These are phyloP conservation scores for Eulemur mongoz DNA, from an alignment of 2,797 vertebrate species.

Conservation along the genomic window DNA sequence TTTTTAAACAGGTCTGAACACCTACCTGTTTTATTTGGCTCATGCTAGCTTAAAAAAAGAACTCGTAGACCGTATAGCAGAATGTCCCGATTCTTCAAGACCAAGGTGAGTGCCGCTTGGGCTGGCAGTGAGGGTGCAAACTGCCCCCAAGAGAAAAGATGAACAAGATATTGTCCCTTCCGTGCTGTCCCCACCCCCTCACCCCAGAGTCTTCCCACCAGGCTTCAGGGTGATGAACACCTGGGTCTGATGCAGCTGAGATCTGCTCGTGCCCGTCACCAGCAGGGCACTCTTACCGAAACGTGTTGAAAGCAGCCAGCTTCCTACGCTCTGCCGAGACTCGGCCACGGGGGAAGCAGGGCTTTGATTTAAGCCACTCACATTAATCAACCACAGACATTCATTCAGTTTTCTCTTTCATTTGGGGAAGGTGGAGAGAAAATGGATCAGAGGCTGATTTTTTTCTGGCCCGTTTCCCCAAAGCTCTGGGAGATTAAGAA, in stretches of 20 bases:
- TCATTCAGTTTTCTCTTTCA: conserved; percentile 49
- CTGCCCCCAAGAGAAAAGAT: conserved; percentile 74
- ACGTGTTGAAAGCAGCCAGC: neutral
- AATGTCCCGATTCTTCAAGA: conserved; percentile 79
- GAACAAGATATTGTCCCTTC: conserved; percentile 53
- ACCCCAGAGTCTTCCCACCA: conserved; percentile 20
- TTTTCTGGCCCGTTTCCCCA: conserved; percentile 56
- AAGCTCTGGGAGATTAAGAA: conserved; percentile 71
- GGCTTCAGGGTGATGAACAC: conserved; percentile 58
- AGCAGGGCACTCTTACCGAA: neutral
- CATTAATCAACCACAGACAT: conserved; percentile 14
- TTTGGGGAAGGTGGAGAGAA: conserved; percentile 34
- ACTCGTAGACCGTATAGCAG: conserved; percentile 81
- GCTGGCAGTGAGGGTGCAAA: neutral
- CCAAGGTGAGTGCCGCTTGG: conserved; percentile 76
- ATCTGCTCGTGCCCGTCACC: neutral
- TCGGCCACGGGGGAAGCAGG: neutral
- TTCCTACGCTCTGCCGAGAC: neutral
- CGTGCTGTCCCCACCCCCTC: neutral
- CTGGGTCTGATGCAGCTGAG: conserved; percentile 45
- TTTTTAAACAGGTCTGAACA: conserved; percentile 82
- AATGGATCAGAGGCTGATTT: conserved; percentile 62
- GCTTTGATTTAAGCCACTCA: conserved; percentile 59
- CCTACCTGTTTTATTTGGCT: conserved; percentile 84
- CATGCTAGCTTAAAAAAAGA: conserved; percentile 77